A percentile compares a stretch with the other conserved stretches of the same genome.
Evolutionary conservation across 1,140 invertebrate species (phyloP).

Genomic region (Lordiphosa collinella): DNA sequence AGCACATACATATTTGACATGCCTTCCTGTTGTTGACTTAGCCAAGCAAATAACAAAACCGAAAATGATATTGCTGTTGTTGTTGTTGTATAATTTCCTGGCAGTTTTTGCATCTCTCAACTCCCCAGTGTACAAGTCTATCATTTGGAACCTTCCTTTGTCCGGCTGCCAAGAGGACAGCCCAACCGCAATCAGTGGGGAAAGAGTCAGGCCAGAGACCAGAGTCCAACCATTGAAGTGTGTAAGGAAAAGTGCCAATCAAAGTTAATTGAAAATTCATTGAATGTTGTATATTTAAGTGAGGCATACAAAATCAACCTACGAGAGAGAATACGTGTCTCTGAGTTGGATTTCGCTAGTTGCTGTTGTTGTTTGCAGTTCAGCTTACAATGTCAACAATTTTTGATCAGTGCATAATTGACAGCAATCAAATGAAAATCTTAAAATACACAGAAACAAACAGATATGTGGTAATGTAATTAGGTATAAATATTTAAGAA

Average conservation of each 20-base stretch:
- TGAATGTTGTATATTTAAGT: conserved; percentile 75
- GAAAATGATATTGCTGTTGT: conserved; percentile 5
- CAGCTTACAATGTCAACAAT: conserved; percentile 69
- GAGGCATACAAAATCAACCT: conserved; percentile 56
- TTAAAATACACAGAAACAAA: background rate
- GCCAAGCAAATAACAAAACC: conserved; percentile 48
- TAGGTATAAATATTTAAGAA: too few relatives aligned
- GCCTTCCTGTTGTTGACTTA: conserved; percentile 43
- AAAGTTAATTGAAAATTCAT: conserved; percentile 78
- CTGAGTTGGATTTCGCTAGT: background rate
- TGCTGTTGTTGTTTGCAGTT: conserved; percentile 53
- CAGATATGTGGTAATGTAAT: too few relatives aligned
- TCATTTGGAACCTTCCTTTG: conserved; percentile 7
- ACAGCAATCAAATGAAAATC: conserved; percentile 28
- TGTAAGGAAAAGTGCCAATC: conserved; percentile 73
- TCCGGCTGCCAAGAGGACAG: background rate
- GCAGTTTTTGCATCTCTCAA: conserved; percentile 20
- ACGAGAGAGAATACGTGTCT: conserved; percentile 18
- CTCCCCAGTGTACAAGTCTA: conserved; percentile 18
- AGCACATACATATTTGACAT: conserved; percentile 35
- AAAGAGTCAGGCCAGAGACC: conserved; percentile 30
- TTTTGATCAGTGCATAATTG: conserved; percentile 66
- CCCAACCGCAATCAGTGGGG: conserved; percentile 7
- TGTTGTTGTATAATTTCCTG: conserved; percentile 12
- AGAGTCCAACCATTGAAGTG: conserved; percentile 36